Evolutionary conservation across 2,888 invertebrate species (phyloP), one percentile per base, ranked within the genome.

Genomic region (Lasioglossum leucozonium): DNA sequence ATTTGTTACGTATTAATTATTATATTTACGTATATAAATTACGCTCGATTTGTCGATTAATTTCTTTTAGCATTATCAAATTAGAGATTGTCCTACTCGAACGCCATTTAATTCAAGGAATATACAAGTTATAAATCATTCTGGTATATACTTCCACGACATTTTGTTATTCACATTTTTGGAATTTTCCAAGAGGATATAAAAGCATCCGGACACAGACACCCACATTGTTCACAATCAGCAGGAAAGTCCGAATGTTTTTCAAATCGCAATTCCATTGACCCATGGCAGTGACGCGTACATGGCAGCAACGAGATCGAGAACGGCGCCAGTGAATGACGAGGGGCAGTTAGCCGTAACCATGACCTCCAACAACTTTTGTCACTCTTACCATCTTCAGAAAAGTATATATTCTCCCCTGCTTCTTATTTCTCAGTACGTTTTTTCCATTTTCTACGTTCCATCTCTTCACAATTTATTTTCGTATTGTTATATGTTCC

Each of bases 341-440:
- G 84, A 87, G 82, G 84, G 69, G 4, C 72, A 67, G 85, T 72
- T 87, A 72, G 83, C 79, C 72, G 90, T 85, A 92, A 92, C 91
- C 92, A 92, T 92, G 92, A 92, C 92, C 92, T 30, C 83, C 81
- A 82, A 65, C 77, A 87, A 85, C 44, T 78, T 77, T 79, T 65
- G 55, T 62, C 71, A n/a, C 37, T 37, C 75, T 55, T 78, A 51
- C n/a, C 6, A 22, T 30, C 34, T 75, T 71, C 37, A 34, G 55
- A 51, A 34, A 34, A 34, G n/a, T n/a, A n/a, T n/a, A n/a, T n/a
- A n/a, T n/a, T n/a, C n/a, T n/a, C n/a, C n/a, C n/a, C n/a, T n/a
- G n/a, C n/a, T n/a, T n/a, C n/a, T n/a, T n/a, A n/a, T n/a, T n/a
- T n/a, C n/a, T n/a, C n/a, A n/a, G n/a, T n/a, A n/a, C n/a, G n/a